A percentile compares a stretch with the other conserved stretches of the same genome.
Conservation (phyloP, 1,140 invertebrate genomes). For the Heliconius himera region DNA sequence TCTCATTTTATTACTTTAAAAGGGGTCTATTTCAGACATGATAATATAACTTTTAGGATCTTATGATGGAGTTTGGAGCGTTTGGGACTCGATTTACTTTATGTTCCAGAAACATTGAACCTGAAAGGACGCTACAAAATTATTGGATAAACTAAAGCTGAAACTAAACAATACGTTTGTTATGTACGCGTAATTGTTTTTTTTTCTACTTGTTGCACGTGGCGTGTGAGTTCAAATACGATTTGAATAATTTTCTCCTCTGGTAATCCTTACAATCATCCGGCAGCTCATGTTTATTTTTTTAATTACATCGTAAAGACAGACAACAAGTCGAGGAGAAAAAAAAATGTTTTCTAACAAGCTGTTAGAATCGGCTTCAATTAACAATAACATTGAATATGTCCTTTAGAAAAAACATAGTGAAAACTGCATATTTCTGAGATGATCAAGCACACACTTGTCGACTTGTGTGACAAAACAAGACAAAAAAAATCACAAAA, state of each 20-base stretch:
- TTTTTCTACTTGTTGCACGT: neutral
- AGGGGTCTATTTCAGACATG: constrained; percentile 1
- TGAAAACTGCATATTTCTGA: too few species aligned
- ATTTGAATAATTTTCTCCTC: neutral
- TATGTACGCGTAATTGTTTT: neutral
- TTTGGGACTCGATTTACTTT: constrained; percentile 11
- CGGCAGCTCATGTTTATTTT: too few species aligned
- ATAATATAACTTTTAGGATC: constrained; percentile 11
- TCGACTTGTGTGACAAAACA: too few species aligned
- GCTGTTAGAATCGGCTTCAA: too few species aligned
- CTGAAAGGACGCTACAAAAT: neutral
- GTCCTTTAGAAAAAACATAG: too few species aligned
- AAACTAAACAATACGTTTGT: neutral
- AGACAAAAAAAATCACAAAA: too few species aligned
- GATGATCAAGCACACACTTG: too few species aligned
- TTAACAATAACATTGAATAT: too few species aligned
- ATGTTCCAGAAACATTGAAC: constrained; percentile 4
- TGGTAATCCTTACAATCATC: neutral
- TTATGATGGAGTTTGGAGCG: neutral
- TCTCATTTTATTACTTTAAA: constrained; percentile 4
- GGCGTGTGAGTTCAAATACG: neutral
- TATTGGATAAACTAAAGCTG: neutral
- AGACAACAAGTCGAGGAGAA: too few species aligned
- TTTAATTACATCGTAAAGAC: too few species aligned
- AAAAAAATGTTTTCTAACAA: too few species aligned